Conservation (phyloP, 2,888 invertebrate species). For the Nephrotoma guestfalica region DNA sequence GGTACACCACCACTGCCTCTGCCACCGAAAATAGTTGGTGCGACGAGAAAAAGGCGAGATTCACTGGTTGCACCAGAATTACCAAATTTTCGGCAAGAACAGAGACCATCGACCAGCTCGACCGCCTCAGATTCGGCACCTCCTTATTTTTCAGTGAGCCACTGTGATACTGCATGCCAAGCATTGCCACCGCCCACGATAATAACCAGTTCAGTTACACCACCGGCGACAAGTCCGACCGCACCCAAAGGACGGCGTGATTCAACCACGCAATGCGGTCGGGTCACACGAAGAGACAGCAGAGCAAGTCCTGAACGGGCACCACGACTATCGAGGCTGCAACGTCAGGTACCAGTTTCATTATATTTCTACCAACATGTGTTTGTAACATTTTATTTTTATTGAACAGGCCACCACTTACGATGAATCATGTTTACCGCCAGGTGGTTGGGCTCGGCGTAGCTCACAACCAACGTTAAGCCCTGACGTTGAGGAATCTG, state of each 20-base stretch:
- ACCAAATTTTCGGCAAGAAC: constrained; percentile 40
- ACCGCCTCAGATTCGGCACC: constrained; percentile 57
- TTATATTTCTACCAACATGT: neutral
- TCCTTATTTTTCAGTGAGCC: constrained; percentile 27
- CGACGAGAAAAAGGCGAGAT: constrained; percentile 44
- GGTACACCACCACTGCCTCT: constrained; percentile 34
- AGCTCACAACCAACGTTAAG: constrained; percentile 73
- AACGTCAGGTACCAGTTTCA: constrained; percentile 44
- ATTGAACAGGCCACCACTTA: constrained; percentile 54
- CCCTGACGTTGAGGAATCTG: constrained; percentile 59
- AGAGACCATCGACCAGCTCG: constrained; percentile 56
- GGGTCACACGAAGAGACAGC: constrained; percentile 48
- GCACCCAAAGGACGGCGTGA: constrained; percentile 52
- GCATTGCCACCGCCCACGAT: constrained; percentile 58
- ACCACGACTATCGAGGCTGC: constrained; percentile 48
- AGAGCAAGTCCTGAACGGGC: constrained; percentile 54
- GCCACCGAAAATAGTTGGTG: constrained; percentile 45
- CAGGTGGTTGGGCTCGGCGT: constrained; percentile 45
- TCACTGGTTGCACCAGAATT: constrained; percentile 39
- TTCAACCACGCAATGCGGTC: constrained; percentile 71
- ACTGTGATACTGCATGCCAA: constrained; percentile 47
- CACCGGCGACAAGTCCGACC: constrained; percentile 67
- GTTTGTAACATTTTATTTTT: neutral
- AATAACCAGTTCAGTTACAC: constrained; percentile 68
- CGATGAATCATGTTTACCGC: constrained; percentile 68